These are phyloP conservation scores for Henricia sp. DNA, from an alignment of 53 echinoderm and acorn worm species.

Conservation along the genomic window DNA sequence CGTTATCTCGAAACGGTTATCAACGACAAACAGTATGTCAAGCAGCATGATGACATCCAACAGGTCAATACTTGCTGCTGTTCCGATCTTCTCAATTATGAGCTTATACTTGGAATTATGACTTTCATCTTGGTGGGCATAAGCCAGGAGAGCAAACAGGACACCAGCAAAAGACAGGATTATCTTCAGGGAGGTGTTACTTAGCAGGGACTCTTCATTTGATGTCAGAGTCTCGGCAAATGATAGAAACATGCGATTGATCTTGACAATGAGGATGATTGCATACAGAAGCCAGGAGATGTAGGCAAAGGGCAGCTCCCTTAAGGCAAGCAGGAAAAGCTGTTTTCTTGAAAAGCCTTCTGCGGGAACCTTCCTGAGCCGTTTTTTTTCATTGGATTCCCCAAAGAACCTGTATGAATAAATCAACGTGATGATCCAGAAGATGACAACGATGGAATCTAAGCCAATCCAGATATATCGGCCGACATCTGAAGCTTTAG, in stretches of 20 bases:
- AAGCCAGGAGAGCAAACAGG: constrained; percentile 59
- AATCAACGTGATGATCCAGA: constrained; percentile 66
- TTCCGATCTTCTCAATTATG: constrained; percentile 51
- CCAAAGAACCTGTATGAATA: constrained; percentile 48
- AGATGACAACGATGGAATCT: constrained; percentile 64
- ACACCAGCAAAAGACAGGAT: constrained; percentile 60
- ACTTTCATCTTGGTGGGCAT: constrained; percentile 61
- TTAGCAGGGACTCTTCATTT: constrained; percentile 15
- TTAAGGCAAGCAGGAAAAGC: constrained; percentile 14
- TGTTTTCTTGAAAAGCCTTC: background rate
- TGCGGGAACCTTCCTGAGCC: background rate
- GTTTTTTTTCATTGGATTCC: background rate
- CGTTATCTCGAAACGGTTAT: constrained; percentile 12
- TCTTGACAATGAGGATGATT: constrained; percentile 65
- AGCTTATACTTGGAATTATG: constrained; percentile 56
- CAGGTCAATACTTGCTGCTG: constrained; percentile 48
- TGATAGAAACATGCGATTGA: constrained; percentile 68
- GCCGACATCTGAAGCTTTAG: constrained; percentile 22
- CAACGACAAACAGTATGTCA: constrained; percentile 43
- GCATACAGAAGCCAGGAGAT: constrained; percentile 75
- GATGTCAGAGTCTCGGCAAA: constrained; percentile 17
- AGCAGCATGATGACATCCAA: constrained; percentile 63
- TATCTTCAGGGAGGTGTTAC: constrained; percentile 77
- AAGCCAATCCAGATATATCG: constrained; percentile 77
- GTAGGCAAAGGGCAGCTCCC: constrained; percentile 77